Conservation (phyloP, 1,140 invertebrate genomes). For the Plectrocnemia conspersa region DNA sequence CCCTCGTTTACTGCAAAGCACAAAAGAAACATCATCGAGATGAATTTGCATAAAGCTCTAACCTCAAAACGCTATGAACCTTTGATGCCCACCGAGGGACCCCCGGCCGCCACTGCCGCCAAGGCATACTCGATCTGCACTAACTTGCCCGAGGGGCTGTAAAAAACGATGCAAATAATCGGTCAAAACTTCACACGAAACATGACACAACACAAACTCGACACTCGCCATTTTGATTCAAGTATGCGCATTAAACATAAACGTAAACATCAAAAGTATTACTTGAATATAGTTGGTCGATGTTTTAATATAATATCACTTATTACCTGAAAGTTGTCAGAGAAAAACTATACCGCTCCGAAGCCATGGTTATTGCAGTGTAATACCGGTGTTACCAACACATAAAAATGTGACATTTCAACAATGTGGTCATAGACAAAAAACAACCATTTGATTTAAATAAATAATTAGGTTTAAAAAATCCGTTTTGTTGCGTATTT, state of each 20-base stretch:
- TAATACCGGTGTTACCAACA: too few species aligned
- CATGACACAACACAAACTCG: too few species aligned
- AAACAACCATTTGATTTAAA: too few species aligned
- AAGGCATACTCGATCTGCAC: constrained; percentile 99
- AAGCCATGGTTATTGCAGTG: constrained; percentile 80
- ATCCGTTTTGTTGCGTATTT: too few species aligned
- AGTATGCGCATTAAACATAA: too few species aligned
- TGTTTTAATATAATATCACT: too few species aligned
- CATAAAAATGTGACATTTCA: too few species aligned
- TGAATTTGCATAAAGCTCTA: neutral
- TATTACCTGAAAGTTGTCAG: constrained; percentile 96
- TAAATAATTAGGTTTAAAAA: too few species aligned
- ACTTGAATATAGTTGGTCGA: too few species aligned
- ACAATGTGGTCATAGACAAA: too few species aligned
- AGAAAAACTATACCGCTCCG: constrained; percentile 97
- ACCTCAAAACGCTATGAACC: constrained; percentile 51
- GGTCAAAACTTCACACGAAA: constrained; percentile 9
- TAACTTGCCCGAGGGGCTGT: constrained; percentile 96
- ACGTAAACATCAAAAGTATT: too few species aligned
- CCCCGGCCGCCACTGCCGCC: constrained; percentile 95
- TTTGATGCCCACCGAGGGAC: constrained; percentile 99
- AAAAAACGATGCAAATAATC: constrained; percentile 38
- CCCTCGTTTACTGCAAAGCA: constrained; percentile 75
- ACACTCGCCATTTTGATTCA: too few species aligned
- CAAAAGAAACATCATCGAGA: constrained; percentile 10